Percentiles rank a stretch among this genome's conserved stretches.
phyloP scores from a whole-genome alignment of 1,140 invertebrate genomes.

The Euglossa dilemma region DNA sequence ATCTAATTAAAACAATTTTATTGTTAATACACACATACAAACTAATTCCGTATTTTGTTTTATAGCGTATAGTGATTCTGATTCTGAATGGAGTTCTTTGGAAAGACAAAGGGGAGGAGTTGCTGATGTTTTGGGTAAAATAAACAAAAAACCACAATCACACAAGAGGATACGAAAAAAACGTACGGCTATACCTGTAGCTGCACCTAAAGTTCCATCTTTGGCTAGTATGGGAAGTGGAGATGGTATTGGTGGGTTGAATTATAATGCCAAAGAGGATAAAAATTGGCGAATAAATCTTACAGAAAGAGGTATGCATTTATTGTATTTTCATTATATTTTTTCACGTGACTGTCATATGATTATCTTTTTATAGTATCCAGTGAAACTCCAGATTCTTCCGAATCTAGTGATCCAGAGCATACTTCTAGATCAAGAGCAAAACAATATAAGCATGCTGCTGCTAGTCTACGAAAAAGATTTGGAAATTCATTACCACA shows the following conservation, averaged over 20 bases:
- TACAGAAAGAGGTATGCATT: constrained; percentile 74
- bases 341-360: background rate
- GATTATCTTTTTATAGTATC: constrained; percentile 71
- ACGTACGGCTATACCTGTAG: constrained; percentile 90
- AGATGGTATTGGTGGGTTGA: constrained; percentile 76
- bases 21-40: constrained; percentile 7
- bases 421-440: constrained; percentile 74
- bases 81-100: constrained; percentile 92
- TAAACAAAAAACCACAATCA: constrained; percentile 88
- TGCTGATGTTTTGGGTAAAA: constrained; percentile 86
- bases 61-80: constrained; percentile 91
- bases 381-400: constrained; percentile 80
- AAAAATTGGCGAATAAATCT: constrained; percentile 79
- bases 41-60: constrained; percentile 50
- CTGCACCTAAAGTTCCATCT: constrained; percentile 91
- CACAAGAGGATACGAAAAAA: constrained; percentile 91
- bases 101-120: constrained; percentile 85
- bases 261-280: constrained; percentile 79
- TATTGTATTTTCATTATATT: background rate
- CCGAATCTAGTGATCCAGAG: constrained; percentile 80
- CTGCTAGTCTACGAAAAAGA: constrained; percentile 77
- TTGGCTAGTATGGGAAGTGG: constrained; percentile 77
- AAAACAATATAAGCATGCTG: constrained; percentile 77
- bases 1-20: background rate
- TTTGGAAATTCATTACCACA: constrained; percentile 77